A percentile compares a stretch with the other conserved stretches of the same genome.
phyloP scores from a whole-genome alignment of 2,888 invertebrate species.

The Amblyteles armatorius region DNA sequence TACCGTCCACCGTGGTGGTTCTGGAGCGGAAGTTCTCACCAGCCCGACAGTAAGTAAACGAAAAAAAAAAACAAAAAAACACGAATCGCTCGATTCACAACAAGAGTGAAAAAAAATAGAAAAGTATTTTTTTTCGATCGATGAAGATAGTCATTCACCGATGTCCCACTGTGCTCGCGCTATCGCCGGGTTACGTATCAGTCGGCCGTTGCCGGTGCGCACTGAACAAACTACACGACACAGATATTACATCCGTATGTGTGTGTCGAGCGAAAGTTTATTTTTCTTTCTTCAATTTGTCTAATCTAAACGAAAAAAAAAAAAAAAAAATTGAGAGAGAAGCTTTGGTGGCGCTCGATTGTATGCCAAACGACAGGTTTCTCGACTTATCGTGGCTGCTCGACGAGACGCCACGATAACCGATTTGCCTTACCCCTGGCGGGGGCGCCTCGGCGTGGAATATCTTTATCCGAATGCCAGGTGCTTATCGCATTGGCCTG shows the following conservation, averaged over 20 bases:
- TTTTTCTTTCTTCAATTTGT: conserved; percentile 27
- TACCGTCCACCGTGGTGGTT: conserved; percentile 81
- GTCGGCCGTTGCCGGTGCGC: conserved; percentile 16
- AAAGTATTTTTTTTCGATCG: background rate
- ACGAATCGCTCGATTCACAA: background rate
- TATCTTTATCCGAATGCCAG: conserved; percentile 7
- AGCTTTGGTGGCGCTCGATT: background rate
- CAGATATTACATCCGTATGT: background rate
- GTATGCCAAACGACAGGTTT: conserved; percentile 41
- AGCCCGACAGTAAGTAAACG: conserved; percentile 74
- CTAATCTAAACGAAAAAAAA: conserved; percentile 36
- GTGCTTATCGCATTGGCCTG: conserved; percentile 18
- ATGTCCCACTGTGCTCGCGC: conserved; percentile 6
- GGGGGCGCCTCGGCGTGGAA: background rate
- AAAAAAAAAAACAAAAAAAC: conserved; percentile 2
- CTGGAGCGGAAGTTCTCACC: conserved; percentile 74
- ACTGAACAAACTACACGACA: conserved; percentile 5
- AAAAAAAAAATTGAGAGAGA: background rate
- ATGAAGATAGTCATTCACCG: conserved; percentile 9
- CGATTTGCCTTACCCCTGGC: conserved; percentile 15
- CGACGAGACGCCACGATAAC: conserved; percentile 7
- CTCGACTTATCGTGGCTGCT: conserved; percentile 39
- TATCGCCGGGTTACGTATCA: conserved; percentile 21
- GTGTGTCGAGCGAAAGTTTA: conserved; percentile 14
- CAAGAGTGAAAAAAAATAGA: too few relatives aligned